Evolutionary conservation across 2,113 vertebrate species (phyloP), one percentile per base, ranked within the genome.

Genomic region (Tachysurus vachellii): DNA sequence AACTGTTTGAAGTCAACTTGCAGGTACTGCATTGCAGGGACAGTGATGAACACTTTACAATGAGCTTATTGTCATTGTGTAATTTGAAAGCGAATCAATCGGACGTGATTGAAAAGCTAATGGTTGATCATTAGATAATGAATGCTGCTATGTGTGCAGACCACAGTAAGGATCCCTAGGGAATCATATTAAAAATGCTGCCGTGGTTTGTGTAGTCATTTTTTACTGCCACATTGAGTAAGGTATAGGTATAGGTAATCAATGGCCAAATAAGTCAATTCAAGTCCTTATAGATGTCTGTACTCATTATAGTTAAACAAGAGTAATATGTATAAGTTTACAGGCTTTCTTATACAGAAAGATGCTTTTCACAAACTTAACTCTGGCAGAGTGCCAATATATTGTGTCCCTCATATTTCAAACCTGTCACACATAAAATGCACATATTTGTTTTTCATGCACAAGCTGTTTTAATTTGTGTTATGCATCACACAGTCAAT

Each of bases 1-100:
- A 85, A 75, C 56, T 31, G 26, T 76, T 70, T 0, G 0, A 85
- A 61, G 61, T 44, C 71, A 23, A n/a, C 42, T 83, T 66, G 42
- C 17, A 26, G 50, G 17, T 31, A 83, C 61, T 71, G 80, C 88
- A 89, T 71, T 84, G 85, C 88, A 86, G 85, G 61, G 61, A 57
- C n/a, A 59, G 59, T 54, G 3, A 47, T 68, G 31, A 56, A 66
- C 4, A 68, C 13, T 5, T 8, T 64, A 81, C 86, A 76, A 89
- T 70, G 6, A 36, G 42, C 75, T 80, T 56, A 62, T 28, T 21
- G 26, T 79, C 53, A 86, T 80, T 75, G 53, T 57, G 47, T 68
- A 66, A 62, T n/a, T 82, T 56, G 68, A 66, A 86, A 59, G 36
- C 5, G 50, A 54, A 57, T 86, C 80, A 62, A 44, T 86, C 23